phyloP scores from a whole-genome alignment of 2,113 vertebrate species.

The Sphyrna mokarran region DNA sequence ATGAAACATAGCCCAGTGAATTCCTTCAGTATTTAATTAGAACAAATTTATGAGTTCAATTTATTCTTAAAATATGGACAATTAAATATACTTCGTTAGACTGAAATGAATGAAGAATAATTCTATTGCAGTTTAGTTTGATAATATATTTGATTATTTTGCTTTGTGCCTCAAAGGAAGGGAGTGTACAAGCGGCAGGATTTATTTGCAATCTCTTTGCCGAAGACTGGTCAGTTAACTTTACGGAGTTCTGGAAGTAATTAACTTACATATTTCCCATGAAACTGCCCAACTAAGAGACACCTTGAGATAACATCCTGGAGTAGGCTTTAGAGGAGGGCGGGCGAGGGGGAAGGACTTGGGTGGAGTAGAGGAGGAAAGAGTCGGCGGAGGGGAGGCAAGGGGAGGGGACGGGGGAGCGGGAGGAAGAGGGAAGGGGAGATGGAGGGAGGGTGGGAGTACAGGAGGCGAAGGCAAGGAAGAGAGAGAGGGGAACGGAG shows the following conservation, averaged over 20 bases:
- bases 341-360: too few relatives aligned
- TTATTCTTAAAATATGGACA: background rate
- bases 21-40: background rate
- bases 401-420: too few relatives aligned
- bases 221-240: background rate
- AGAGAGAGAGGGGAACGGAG: too few relatives aligned
- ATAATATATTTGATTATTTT: background rate
- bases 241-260: too few relatives aligned
- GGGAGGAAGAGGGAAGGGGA: too few relatives aligned
- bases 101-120: background rate
- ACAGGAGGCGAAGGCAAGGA: too few relatives aligned
- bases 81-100: background rate
- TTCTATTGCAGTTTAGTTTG: background rate
- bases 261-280: too few relatives aligned
- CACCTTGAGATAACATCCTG: background rate
- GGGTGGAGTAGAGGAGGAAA: too few relatives aligned
- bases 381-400: too few relatives aligned
- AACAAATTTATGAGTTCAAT: background rate
- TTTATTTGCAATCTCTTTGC: background rate
- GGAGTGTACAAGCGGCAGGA: background rate
- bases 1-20: background rate
- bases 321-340: too few relatives aligned
- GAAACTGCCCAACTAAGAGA: background rate
- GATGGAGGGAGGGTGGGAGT: too few relatives aligned
- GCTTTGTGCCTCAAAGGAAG: background rate